Base-by-base conservation (phyloP, 1,140 invertebrate species). In the Fopius arisanus region DNA sequence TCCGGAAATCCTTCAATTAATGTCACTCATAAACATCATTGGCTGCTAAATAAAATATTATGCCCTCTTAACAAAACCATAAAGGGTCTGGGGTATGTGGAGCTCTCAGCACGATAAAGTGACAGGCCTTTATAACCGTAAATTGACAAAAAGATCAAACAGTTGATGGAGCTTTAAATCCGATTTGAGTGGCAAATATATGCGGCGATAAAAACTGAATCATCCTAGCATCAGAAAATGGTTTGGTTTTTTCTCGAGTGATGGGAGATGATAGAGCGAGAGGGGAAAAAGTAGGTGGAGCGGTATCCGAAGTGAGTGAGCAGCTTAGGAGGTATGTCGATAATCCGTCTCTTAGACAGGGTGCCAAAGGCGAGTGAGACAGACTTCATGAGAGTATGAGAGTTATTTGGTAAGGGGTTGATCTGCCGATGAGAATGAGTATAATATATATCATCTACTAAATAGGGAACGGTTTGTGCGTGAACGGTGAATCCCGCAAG, bases 371-470 rank as follows among this genome's bases (percentile, higher is more conserved):
- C n/a, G n/a, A n/a, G n/a, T n/a, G 37, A 9, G 75, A 79, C 78
- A 79, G 77, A 74, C 16, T 59, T 6, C 9, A 23, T 23, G 21
- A 59, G 19, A 59, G 23, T 26, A 59, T 72, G 59, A 75, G 62
- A 75, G 73, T 76, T 78, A 72, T 76, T 78, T 75, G 76, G 72
- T 59, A 81, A 85, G 81, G 84, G 84, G 84, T 82, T 82, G 79
- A 82, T 81, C 71, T 75, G 75, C 77, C 82, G 81, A 82, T 84
- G 79, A 79, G 76, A 82, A 75, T 72, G 75, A 12, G 77, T 78
- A 73, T 81, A 82, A 82, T 82, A 82, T 85, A 83, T 84, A 82
- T 80, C 80, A 85, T 84, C 78, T 74, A 76, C 79, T 83, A 83
- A 87, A 84, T 82, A 82, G 82, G 81, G 81, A 79, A 73, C 79